phyloP scores from a whole-genome alignment of 1,140 invertebrate species.

The Leptinotarsa lineolata region DNA sequence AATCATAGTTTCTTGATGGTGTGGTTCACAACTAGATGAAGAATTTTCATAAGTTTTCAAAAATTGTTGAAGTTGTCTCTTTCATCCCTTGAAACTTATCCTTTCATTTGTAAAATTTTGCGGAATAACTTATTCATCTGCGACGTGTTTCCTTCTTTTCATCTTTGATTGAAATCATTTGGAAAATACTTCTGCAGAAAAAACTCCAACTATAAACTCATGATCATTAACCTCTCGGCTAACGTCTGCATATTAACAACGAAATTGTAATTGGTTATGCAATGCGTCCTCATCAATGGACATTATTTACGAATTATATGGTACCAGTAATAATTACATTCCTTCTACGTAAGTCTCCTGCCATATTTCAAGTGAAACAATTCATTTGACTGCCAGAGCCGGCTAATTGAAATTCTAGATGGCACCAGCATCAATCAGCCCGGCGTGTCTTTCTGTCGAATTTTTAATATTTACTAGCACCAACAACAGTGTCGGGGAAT shows the following conservation, averaged over 20 bases:
- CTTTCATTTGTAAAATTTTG: too few relatives aligned
- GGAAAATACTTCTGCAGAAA: too few relatives aligned
- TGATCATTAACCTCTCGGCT: not conserved
- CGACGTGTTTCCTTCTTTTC: too few relatives aligned
- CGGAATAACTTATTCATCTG: too few relatives aligned
- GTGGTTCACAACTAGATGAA: too few relatives aligned
- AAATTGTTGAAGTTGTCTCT: too few relatives aligned
- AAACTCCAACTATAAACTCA: not conserved
- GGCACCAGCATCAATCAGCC: slow-evolving; percentile 1
- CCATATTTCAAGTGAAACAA: slow-evolving; percentile 6
- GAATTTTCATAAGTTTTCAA: too few relatives aligned
- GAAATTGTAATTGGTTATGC: not conserved
- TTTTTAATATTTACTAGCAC: not conserved
- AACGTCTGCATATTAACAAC: slow-evolving; percentile 5
- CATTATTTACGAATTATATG: not conserved
- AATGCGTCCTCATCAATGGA: not conserved
- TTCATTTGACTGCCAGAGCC: not conserved
- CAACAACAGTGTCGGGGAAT: not conserved
- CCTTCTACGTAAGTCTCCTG: not conserved
- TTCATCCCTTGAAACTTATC: too few relatives aligned
- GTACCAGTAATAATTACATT: slow-evolving; percentile 4
- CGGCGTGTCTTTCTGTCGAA: not conserved
- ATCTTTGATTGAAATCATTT: too few relatives aligned
- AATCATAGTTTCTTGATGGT: too few relatives aligned
- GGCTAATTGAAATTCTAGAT: not conserved